Conservation (phyloP, 2,888 invertebrate genomes). For the Cataglyphis altisquamis region DNA sequence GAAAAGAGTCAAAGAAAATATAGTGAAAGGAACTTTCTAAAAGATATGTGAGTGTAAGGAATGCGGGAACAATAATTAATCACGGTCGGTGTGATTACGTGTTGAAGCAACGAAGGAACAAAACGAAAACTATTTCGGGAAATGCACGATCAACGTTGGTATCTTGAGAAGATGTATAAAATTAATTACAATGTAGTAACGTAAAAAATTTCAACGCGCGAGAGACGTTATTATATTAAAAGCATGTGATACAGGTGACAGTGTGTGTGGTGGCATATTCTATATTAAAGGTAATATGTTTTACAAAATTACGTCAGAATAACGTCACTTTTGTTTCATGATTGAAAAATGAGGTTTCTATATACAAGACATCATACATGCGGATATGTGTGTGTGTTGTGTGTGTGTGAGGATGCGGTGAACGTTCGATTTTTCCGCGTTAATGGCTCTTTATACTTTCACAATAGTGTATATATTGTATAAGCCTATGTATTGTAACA, state of each 20-base stretch:
- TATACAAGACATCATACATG: slow-evolving; percentile 13
- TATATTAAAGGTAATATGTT: slow-evolving; percentile 19
- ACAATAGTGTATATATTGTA: slow-evolving; percentile 30
- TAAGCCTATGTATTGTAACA: slow-evolving; percentile 23
- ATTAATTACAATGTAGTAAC: slow-evolving; percentile 26
- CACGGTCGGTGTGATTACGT: slow-evolving; percentile 6
- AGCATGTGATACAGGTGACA: background rate
- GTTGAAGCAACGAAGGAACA: slow-evolving; percentile 5
- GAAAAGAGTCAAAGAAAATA: background rate
- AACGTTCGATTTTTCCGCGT: slow-evolving; percentile 45
- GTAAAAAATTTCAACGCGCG: slow-evolving; percentile 14
- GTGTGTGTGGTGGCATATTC: background rate
- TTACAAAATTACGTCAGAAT: slow-evolving; percentile 37
- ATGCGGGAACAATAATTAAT: slow-evolving; percentile 40
- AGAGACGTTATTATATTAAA: background rate
- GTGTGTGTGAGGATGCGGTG: slow-evolving; percentile 4
- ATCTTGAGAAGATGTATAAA: background rate
- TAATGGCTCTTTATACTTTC: slow-evolving; percentile 45
- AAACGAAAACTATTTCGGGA: slow-evolving; percentile 9
- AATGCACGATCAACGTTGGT: slow-evolving; percentile 16
- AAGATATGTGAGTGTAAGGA: slow-evolving; percentile 1
- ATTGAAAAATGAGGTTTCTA: slow-evolving; percentile 46
- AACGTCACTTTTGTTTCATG: slow-evolving; percentile 37
- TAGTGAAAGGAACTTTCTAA: slow-evolving; percentile 48
- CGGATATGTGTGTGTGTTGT: background rate